Conservation (phyloP, 2,888 invertebrate species). For the Bombyx huttoni region DNA sequence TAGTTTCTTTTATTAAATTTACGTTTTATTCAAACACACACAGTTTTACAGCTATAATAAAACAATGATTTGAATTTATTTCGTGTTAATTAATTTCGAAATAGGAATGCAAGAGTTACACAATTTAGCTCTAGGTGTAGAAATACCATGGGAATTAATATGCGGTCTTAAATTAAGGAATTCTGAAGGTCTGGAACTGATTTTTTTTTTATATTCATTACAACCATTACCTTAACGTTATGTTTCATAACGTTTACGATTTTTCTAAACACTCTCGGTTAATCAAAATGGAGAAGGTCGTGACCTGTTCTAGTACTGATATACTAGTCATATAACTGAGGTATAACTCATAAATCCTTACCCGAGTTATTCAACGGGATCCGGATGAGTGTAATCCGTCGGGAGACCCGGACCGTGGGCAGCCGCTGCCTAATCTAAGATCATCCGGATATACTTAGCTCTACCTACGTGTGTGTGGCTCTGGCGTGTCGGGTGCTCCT, state of each 20-base stretch:
- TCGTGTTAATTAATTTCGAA: background rate
- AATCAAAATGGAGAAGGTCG: too few species aligned
- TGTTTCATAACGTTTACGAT: too few species aligned
- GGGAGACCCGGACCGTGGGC: conserved; percentile 61
- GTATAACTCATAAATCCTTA: conserved; percentile 23
- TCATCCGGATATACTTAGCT: conserved; percentile 59
- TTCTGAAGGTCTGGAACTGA: too few species aligned
- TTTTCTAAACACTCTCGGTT: too few species aligned
- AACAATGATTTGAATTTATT: background rate
- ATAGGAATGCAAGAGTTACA: background rate
- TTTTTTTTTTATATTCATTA: too few species aligned
- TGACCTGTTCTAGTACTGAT: too few species aligned
- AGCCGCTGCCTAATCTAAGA: conserved; percentile 57
- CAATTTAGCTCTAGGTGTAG: background rate
- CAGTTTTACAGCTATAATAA: background rate
- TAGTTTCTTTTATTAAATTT: conserved; percentile 1
- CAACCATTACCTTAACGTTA: too few species aligned
- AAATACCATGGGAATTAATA: background rate
- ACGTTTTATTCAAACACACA: background rate
- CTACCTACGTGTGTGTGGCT: conserved; percentile 30
- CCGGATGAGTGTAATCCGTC: conserved; percentile 62
- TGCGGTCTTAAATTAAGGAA: background rate
- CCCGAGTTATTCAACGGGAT: conserved; percentile 61
- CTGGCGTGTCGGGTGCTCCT: conserved; percentile 17
- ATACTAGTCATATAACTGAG: background rate